These are phyloP conservation scores for Amblyjoppa fuscipennis DNA, from an alignment of 2,888 invertebrate genomes.

Conservation along the genomic window DNA sequence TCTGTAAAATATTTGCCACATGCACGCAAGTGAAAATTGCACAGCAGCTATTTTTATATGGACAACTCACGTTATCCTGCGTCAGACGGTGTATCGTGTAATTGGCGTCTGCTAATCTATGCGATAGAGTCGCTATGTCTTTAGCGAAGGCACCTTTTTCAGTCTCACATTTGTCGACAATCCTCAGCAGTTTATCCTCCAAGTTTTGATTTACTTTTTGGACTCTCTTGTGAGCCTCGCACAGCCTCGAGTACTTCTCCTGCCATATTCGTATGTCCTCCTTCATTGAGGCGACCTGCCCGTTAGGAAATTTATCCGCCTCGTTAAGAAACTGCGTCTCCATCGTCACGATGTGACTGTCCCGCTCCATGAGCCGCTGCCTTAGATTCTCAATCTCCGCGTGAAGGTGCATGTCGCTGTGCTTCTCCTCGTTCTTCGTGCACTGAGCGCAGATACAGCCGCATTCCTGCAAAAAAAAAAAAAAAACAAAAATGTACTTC, in stretches of 20 bases:
- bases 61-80: constrained; percentile 92
- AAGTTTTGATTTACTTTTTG: constrained; percentile 97
- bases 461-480: constrained; percentile 85
- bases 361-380: constrained; percentile 92
- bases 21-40: neutral
- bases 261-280: constrained; percentile 95
- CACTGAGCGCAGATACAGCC: constrained; percentile 88
- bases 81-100: constrained; percentile 93
- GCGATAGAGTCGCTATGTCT: constrained; percentile 94
- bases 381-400: constrained; percentile 95
- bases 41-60: neutral
- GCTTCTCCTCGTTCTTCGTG: constrained; percentile 79
- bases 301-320: constrained; percentile 88
- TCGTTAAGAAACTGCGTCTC: constrained; percentile 94
- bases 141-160: constrained; percentile 95
- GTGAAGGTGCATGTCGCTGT: constrained; percentile 90
- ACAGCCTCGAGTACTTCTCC: constrained; percentile 95
- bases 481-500: neutral
- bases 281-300: constrained; percentile 91
- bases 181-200: constrained; percentile 96
- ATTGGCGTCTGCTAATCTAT: constrained; percentile 94
- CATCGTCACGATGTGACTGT: constrained; percentile 93
- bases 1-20: neutral
- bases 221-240: constrained; percentile 96
- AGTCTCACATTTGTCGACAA: constrained; percentile 96